Evolutionary conservation across 2,113 vertebrate species (phyloP), one percentile per base, ranked within the genome.

Genomic region (Pholis gunnellus): DNA sequence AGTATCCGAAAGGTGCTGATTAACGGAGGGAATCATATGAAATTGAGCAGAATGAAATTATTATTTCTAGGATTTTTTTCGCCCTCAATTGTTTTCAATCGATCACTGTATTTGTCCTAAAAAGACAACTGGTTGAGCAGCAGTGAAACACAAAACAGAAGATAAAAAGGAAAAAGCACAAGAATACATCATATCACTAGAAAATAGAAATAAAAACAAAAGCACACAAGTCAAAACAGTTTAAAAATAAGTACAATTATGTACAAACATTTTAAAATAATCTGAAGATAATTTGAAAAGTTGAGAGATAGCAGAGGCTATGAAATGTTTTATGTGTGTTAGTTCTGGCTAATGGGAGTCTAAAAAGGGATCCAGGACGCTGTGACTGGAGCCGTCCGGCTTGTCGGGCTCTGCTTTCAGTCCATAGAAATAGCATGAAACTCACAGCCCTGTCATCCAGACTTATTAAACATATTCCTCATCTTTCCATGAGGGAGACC

Each of bases 401-500:
- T n/a, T n/a, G n/a, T n/a, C n/a, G 31, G 42, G 54, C 60, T 64
- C 66, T 34, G 64, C 70, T n/a, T 20, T 75, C 44, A 57, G 60
- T 46, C 60, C 18, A 60, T 78, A 57, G 76, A 68, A 66, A 78
- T 76, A 59, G 42, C 20, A 31, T 8, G 4, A 74, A 69, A 48
- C 60, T 73, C 38, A 17, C 36, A 67, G 25, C 25, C 29, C 27
- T 0, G 1, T 65, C 42, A 75, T 52, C 25, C 1, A 1, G n/a
- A 64, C 52, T 18, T 64, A 40, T 75, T 60, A 52, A 83, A 50
- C 27, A 42, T 78, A 9, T 65, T 77, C 31, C 42, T 31, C 61
- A 73, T 69, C 36, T 64, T 67, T 29, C 54, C 56, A 72, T 52
- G 27, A 79, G 38, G 18, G 44, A 66, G 4, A 48, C 9, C 18